Evolutionary conservation across 2,797 vertebrate species (phyloP).

Genomic region (Falco columbarius): DNA sequence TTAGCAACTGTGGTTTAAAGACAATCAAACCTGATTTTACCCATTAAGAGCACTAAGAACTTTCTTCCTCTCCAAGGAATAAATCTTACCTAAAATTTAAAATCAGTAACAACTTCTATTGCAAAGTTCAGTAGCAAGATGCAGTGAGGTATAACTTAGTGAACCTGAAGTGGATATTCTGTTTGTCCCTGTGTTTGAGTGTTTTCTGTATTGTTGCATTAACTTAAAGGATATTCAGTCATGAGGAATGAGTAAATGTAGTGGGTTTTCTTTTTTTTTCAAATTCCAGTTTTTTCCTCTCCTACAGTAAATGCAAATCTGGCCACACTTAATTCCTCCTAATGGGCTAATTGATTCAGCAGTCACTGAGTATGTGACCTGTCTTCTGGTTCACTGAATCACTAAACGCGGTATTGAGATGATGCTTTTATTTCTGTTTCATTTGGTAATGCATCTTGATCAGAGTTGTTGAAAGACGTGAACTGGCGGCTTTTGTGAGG

Average conservation of each 20-base stretch:
- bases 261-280: background rate
- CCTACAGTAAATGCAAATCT: background rate
- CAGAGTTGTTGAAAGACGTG: background rate
- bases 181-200: background rate
- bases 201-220: background rate
- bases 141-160: background rate
- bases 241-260: background rate
- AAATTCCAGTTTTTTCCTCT: background rate
- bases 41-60: fast-evolving
- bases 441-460: background rate
- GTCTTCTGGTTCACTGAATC: background rate
- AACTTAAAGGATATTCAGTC: background rate
- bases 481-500: background rate
- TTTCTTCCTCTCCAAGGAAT: background rate
- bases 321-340: background rate
- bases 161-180: background rate
- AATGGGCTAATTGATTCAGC: slow-evolving; percentile 13
- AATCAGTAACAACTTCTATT: background rate
- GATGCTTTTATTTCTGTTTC: slow-evolving; percentile 17
- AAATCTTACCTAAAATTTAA: background rate
- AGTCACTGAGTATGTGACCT: background rate
- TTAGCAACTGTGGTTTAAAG: background rate
- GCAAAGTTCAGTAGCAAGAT: background rate
- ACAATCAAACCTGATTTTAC: background rate
- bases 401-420: background rate